Evolutionary conservation across 2,113 vertebrate species (phyloP), one percentile per base, ranked within the genome.

Genomic region (Thomomys bottae): DNA sequence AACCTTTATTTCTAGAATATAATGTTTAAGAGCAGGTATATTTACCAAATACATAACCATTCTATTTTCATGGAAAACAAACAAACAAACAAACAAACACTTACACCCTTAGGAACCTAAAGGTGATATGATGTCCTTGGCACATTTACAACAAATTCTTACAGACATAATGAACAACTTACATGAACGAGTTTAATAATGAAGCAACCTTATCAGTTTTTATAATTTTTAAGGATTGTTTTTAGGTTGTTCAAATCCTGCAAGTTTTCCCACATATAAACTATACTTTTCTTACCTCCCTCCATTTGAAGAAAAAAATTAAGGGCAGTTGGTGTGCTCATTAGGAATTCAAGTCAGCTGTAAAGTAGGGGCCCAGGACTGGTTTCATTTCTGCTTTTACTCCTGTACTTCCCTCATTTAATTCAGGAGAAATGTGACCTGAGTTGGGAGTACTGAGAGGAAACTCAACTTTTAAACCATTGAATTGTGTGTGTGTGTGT

Each of bases 361-460:
- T n/a, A 73, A 28, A 81, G 68, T 21, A 20, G 85, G 45, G 30
- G 18, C 87, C 24, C 24, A 57, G 61, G 36, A 45, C n/a, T n/a
- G 59, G 10, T 57, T 86, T 82, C 82, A n/a, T 89, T 92, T 90
- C 57, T 81, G 67, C 67, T 90, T 83, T 82, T 76, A 23, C 38
- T 90, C 64, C 42, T 87, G 23, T 15, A 6, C 78, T 90, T 93
- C 70, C 70, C 67, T 88, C 72, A 8, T 80, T 89, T 88, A 87
- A 86, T 71, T 10, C 64, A 84, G 63, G 64, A 63, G 88, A 93
- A 94, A 93, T 73, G 67, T 63, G 95, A 96, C 88, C 96, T 82
- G 90, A 82, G 63, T 34, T 73, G 76, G 90, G 85, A 88, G 81
- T 79, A 70, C 45, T 67, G 78, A 93, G 92, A 92, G 87, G 72